phyloP scores from a whole-genome alignment of 1,140 invertebrate genomes.

The Eupristina koningsbergeri region DNA sequence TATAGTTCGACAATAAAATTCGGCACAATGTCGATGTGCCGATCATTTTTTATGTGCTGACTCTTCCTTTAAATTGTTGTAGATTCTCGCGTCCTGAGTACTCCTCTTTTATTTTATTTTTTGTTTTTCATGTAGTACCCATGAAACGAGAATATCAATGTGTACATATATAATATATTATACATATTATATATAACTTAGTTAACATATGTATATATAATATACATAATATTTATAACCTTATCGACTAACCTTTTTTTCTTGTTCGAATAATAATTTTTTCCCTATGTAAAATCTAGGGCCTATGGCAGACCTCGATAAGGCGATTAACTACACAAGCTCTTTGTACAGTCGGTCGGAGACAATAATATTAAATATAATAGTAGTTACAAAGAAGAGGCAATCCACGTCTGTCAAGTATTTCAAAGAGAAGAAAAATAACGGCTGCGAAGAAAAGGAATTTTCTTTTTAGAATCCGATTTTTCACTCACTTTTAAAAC shows the following conservation, averaged over 20 bases:
- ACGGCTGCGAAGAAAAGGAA: slow-evolving; percentile 35
- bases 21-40: slow-evolving; percentile 56
- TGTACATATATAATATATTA: slow-evolving; percentile 55
- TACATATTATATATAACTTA: slow-evolving; percentile 65
- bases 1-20: slow-evolving; percentile 25
- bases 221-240: slow-evolving; percentile 61
- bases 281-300: slow-evolving; percentile 63
- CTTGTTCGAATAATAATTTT: slow-evolving; percentile 52
- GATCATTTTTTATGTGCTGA: slow-evolving; percentile 62
- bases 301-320: slow-evolving; percentile 67
- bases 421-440: slow-evolving; percentile 43
- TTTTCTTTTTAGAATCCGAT: slow-evolving; percentile 42
- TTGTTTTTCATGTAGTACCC: neutral
- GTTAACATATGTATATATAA: slow-evolving; percentile 56
- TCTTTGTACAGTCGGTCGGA: slow-evolving; percentile 70
- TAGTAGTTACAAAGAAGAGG: slow-evolving; percentile 38
- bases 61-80: slow-evolving; percentile 40
- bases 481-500: slow-evolving; percentile 9
- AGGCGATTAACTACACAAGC: slow-evolving; percentile 68
- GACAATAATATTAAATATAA: slow-evolving; percentile 64
- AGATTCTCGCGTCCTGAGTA: slow-evolving; percentile 12
- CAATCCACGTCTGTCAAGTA: slow-evolving; percentile 47
- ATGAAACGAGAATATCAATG: slow-evolving; percentile 24
- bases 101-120: neutral
- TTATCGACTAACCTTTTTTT: slow-evolving; percentile 61